Conservation (phyloP, 2,113 vertebrate species). For the Thalassoma bifasciatum region DNA sequence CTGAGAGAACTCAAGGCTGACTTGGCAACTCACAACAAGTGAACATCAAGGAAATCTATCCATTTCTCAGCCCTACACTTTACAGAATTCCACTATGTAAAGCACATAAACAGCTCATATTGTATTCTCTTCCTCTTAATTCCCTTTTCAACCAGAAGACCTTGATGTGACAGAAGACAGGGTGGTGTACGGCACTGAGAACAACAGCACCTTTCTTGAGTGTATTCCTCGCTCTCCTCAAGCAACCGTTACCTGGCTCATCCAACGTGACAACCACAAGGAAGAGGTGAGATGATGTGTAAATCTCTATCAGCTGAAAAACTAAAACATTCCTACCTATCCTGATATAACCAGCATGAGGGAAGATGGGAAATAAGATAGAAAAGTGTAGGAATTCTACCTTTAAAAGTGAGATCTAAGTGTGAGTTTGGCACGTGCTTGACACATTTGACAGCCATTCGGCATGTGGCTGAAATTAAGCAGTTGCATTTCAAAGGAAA, state of each 20-base stretch:
- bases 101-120: background rate
- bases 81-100: no score
- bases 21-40: background rate
- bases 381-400: constrained; percentile 4
- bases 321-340: background rate
- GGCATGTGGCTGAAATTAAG: constrained; percentile 69
- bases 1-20: background rate
- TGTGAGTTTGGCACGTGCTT: constrained; percentile 54
- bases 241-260: constrained; percentile 89
- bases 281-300: constrained; percentile 85
- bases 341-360: background rate
- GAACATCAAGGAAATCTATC: background rate
- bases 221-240: constrained; percentile 92
- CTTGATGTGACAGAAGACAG: constrained; percentile 80
- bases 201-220: constrained; percentile 96
- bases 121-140: background rate
- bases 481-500: constrained; percentile 63
- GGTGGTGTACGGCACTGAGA: constrained; percentile 89
- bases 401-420: constrained; percentile 40
- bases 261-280: constrained; percentile 85
- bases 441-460: constrained; percentile 61
- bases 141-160: constrained; percentile 71
- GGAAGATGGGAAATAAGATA: background rate
- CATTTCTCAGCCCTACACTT: no score
- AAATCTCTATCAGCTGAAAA: background rate